Evolutionary conservation across 2,113 vertebrate genomes (phyloP), one percentile per base, ranked within the genome.

Genomic region (Percina caprodes): DNA sequence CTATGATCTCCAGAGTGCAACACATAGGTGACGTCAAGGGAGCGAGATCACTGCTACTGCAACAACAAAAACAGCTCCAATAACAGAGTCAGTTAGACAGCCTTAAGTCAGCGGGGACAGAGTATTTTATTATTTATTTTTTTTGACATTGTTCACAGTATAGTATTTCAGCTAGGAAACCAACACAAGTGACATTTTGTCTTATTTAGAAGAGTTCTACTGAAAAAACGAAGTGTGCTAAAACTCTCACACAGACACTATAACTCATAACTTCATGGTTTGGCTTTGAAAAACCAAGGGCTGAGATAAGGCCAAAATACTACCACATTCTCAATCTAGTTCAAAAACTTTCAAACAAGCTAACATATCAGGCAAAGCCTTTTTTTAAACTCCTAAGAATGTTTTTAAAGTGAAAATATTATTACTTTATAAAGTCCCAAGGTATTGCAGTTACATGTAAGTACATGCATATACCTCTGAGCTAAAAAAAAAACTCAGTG

Each of bases 51-150:
- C 51, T 35, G 71, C 26, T 23, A 39, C 52, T 46, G 48, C 82
- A 73, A 91, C 65, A 92, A 87, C 90, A 91, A 91, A 82, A 92
- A 89, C 90, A 92, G 75, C 82, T 89, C 86, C 66, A 74, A 66
- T 91, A 89, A 89, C 91, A 92, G 10, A 42, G 74, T 11, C 62
- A 35, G 45, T 54, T 54, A 58, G 49, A 70, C 54, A 45, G 33
- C 14, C 23, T 60, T 71, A 89, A 62, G 62, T 86, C 80, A 88
- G 71, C 46, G 2, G 21, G 18, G 42, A 65, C 26, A 10, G 0
- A 13, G 5, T 14, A 3, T 65, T 16, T 13, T n/a, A 24, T 68
- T 11, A 21, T 48, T 67, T 48, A 2, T 39, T 77, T 49, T 77
- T 49, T 7, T 45, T 60, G 1, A 46, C 6, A 6, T 14, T 49